Base-by-base conservation (phyloP, 2,888 invertebrate species). In the Clivina fossor region DNA sequence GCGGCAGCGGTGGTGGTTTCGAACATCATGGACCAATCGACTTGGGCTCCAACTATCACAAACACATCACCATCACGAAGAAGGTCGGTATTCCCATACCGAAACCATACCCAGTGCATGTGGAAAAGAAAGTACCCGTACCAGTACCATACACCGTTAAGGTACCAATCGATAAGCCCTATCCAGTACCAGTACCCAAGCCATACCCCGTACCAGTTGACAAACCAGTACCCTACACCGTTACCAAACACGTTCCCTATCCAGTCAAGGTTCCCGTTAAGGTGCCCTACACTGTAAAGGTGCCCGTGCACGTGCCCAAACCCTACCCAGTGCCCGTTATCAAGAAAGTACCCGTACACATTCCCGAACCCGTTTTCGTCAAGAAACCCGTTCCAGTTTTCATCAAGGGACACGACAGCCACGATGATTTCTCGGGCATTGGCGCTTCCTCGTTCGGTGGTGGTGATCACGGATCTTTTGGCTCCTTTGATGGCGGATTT, bases 311-410 rank as follows among this genome's bases (percentile, higher is more conserved):
- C 26, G 48, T 32, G 8, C 44, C 71, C 40, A 67, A 70, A 50
- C 70, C 71, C 55, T 68, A 69, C 41, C 70, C 74, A n/a, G 76
- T 78, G 15, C 78, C 77, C 46, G 71, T 75, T 3, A 69, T 74
- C 26, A 70, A 71, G 37, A 59, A 73, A 71, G 72, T 72, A 16
- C 69, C 71, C 56, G 72, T 73, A 3, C 66, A 54, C 13, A 43
- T 58, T 9, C 58, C 58, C n/a, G 54, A 55, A 41, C 75, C 77
- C 3, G 74, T 77, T 61, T 69, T 73, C 50, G 73, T 76, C 16
- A 63, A 76, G 62, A 66, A 67, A 46, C 61, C 63, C 5, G 64
- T 67, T 19, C 66, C 67, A 57, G 58, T 68, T 50, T 61, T 59
- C 30, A 63, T 68, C 49, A 62, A 66, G 32, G 59, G 59, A 26